A percentile compares a stretch with the other conserved stretches of the same genome.
phyloP scores from a whole-genome alignment of 1,140 invertebrate genomes.

The Zaprionus africanus region DNA sequence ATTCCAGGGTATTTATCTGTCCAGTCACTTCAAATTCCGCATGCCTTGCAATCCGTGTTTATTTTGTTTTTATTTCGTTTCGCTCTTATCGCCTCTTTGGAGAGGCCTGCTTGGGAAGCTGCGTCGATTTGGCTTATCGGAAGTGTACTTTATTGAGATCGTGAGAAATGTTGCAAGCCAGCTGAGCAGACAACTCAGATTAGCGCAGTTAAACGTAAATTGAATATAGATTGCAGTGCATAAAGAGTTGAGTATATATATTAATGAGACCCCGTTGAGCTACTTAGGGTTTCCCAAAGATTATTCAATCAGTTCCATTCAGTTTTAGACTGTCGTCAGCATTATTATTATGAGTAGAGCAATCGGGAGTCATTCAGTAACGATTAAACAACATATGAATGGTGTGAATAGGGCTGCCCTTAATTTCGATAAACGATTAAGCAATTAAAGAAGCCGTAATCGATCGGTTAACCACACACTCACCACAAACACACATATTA shows the following conservation, averaged over 20 bases:
- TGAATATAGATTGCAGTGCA: neutral
- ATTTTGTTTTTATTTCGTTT: slow-evolving; percentile 12
- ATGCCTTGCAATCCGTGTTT: neutral
- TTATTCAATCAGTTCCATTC: too few species aligned
- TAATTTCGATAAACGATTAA: neutral
- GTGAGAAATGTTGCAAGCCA: slow-evolving; percentile 66
- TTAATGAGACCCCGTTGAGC: slow-evolving; percentile 19
- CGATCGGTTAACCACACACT: neutral
- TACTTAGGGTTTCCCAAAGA: neutral
- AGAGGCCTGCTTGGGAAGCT: slow-evolving; percentile 33
- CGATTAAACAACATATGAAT: neutral
- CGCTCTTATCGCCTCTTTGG: slow-evolving; percentile 18
- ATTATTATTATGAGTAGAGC: neutral
- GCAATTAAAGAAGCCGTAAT: neutral
- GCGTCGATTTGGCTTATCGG: slow-evolving; percentile 54
- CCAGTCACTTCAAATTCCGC: neutral
- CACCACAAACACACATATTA: neutral
- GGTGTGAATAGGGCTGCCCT: neutral
- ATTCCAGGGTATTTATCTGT: neutral
- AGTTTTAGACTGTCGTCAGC: neutral
- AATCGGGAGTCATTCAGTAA: neutral
- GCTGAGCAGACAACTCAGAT: neutral
- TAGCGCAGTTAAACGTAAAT: slow-evolving; percentile 1
- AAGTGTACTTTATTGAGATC: slow-evolving; percentile 56
- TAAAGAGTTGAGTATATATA: neutral